Evolutionary conservation across 2,797 vertebrate species (phyloP).

Genomic region (Lacerta agilis): DNA sequence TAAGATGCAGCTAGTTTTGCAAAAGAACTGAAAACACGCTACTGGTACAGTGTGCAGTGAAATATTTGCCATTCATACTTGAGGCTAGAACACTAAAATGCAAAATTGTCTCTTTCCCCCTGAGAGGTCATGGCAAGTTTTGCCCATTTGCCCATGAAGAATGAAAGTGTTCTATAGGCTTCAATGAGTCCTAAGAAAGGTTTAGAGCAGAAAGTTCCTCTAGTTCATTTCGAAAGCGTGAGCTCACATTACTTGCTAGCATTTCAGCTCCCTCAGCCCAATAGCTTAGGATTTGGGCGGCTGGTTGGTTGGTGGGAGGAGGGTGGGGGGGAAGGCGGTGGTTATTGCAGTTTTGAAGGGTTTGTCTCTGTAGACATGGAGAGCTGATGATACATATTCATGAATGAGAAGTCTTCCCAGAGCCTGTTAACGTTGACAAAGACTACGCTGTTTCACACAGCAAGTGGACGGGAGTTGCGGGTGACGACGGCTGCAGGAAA

Average conservation of each 20-base stretch:
- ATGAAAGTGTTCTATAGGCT: slow-evolving; percentile 47
- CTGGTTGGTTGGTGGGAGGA: slow-evolving; percentile 22
- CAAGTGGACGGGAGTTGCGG: slow-evolving; percentile 76
- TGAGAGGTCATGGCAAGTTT: neutral
- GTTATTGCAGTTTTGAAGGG: slow-evolving; percentile 65
- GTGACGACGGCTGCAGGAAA: slow-evolving; percentile 70
- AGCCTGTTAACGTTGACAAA: slow-evolving; percentile 77
- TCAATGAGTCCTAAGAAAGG: slow-evolving; percentile 60
- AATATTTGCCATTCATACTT: neutral
- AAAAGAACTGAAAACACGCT: neutral
- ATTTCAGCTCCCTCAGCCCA: slow-evolving; percentile 37
- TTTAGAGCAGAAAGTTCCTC: slow-evolving; percentile 51
- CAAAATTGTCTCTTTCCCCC: neutral
- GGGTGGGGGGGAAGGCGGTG: too few species aligned
- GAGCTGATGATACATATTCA: slow-evolving; percentile 82
- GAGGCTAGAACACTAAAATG: neutral
- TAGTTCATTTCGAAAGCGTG: slow-evolving; percentile 48
- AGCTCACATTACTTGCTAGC: slow-evolving; percentile 57
- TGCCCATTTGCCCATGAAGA: slow-evolving; percentile 41
- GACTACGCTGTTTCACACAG: slow-evolving; percentile 80
- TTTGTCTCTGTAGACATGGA: slow-evolving; percentile 67
- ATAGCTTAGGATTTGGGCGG: slow-evolving; percentile 45
- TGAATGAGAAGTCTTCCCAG: slow-evolving; percentile 75
- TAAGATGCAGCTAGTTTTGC: fast-evolving
- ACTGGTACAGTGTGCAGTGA: neutral